Base-by-base conservation (phyloP, 2,113 vertebrate species). In the Vanacampus margaritifer region DNA sequence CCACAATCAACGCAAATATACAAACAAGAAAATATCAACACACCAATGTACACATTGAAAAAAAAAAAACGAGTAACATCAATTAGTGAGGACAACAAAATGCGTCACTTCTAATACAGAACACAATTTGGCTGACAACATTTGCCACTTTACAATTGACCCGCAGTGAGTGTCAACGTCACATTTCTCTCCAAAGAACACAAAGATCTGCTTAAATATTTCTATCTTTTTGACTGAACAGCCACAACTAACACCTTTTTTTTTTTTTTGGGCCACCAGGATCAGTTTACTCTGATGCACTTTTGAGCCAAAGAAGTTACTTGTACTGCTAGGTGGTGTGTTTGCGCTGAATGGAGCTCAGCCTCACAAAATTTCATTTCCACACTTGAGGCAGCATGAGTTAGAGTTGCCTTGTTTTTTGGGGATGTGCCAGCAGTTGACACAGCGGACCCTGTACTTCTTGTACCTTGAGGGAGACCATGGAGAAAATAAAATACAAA, bases 401-500 rank as follows among this genome's bases (percentile, higher is more conserved):
- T 75, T 92, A 13, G 89, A 90, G 73, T 94, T 94, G 17, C 93
- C 89, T 19, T 91, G 93, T 77, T 95, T 95, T 84, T 90, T 91
- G 1, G 94, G 95, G 60, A 96, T 95, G 69, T 93, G 89, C 94
- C 95, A 96, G 75, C 95, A 96, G 60, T 83, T 86, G 50, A 87
- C 86, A 71, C 95, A 96, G 4, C 93, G 93, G 62, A 93, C 90
- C 32, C 92, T 89, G 35, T 96, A 96, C 76, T 96, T 96, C 89
- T 95, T 96, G 79, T 95, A 96, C 91, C 95, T 96, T 62, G 43
- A 3, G 85, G 1, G 67, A 66, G 57, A 24, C 16, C 3, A 64
- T 32, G 35, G 64, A 37, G 64, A 65, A 23, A 60, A 37, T 26
- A 54, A 5, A 14, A 13, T 24, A 26, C 1, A 39, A 46, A 46